Percentiles rank a stretch among this genome's conserved stretches.
These are phyloP conservation scores for Callospermophilus lateralis DNA, from an alignment of 2,113 vertebrate species.

Conservation along the genomic window DNA sequence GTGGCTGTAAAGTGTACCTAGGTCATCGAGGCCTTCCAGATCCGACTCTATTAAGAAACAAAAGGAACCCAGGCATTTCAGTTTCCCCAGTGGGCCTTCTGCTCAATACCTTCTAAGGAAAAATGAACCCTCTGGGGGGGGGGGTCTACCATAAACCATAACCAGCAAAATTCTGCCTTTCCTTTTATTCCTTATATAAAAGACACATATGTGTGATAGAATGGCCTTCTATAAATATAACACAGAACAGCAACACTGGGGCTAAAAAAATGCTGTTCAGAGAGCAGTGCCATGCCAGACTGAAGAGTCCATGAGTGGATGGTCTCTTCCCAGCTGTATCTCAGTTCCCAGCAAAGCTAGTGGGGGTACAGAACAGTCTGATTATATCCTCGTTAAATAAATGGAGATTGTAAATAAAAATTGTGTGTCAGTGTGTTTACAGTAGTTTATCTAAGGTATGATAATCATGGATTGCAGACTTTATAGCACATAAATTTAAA, in stretches of 20 bases:
- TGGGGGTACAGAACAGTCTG: rapidly evolving
- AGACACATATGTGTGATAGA: not conserved
- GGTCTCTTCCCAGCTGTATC: not conserved
- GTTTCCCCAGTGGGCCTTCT: not conserved
- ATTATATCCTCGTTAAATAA: not conserved
- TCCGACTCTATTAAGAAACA: conserved; percentile 87
- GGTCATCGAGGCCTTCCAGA: conserved; percentile 81
- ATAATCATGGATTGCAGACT: not conserved
- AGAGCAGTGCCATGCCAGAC: not conserved
- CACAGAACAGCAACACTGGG: not conserved
- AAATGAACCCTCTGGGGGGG: not conserved
- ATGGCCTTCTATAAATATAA: not conserved
- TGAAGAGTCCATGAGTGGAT: not conserved
- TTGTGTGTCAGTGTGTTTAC: not conserved
- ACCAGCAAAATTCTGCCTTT: not conserved
- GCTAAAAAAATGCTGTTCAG: not conserved
- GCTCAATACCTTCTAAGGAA: not conserved
- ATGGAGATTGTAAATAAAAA: not conserved
- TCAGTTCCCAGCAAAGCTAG: not conserved
- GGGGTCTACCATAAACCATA: not conserved
- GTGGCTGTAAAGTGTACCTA: conserved; percentile 84
- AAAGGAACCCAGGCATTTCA: conserved; percentile 64
- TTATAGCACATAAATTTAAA: conserved; percentile 14
- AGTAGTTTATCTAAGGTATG: not conserved
- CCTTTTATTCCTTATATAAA: not conserved